Evolutionary conservation across 1,140 invertebrate species (phyloP).

Genomic region (Scaptomyza pallida): DNA sequence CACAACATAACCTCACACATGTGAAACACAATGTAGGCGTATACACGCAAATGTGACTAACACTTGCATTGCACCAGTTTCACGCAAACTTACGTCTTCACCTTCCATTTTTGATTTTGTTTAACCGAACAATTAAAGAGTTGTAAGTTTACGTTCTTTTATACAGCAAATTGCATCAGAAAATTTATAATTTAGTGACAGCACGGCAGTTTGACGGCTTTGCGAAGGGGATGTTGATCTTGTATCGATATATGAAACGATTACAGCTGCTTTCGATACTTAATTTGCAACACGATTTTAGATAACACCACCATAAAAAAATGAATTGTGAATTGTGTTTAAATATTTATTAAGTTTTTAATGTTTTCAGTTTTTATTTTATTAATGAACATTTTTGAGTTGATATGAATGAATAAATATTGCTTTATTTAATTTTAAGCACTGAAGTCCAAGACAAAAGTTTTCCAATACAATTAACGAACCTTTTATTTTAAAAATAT

Average conservation of each 20-base stretch:
- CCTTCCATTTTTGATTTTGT: conserved; percentile 62
- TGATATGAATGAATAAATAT: too few relatives aligned
- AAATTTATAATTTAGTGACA: conserved; percentile 60
- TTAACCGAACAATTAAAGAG: conserved; percentile 12
- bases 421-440: too few relatives aligned
- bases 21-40: conserved; percentile 3
- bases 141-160: conserved; percentile 10
- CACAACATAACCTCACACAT: conserved; percentile 23
- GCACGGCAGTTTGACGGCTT: conserved; percentile 39
- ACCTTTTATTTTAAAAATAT: too few relatives aligned
- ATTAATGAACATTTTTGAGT: too few relatives aligned
- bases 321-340: too few relatives aligned
- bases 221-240: conserved; percentile 11
- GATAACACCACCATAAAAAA: too few relatives aligned
- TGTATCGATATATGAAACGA: conserved; percentile 11
- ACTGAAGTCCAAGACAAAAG: background rate
- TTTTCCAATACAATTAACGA: background rate
- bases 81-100: conserved; percentile 70
- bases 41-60: background rate
- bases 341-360: too few relatives aligned
- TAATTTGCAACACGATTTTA: background rate
- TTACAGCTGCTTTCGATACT: background rate
- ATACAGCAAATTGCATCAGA: conserved; percentile 68
- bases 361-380: too few relatives aligned
- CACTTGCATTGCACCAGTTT: background rate